Conservation (phyloP, 2,113 vertebrate species). For the Electrona antarctica region DNA sequence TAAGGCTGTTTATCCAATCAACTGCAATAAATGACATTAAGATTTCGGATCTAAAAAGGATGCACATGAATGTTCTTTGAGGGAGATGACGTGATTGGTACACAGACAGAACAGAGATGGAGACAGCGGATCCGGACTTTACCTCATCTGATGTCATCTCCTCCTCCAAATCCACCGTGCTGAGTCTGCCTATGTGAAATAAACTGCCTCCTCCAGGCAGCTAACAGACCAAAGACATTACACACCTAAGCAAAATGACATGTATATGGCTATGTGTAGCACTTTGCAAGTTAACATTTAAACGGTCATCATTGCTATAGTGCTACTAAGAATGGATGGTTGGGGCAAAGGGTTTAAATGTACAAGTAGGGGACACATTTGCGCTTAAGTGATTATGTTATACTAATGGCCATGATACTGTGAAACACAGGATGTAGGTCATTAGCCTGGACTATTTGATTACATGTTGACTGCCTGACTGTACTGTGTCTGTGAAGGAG, state of each 20-base stretch:
- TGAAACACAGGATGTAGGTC: neutral
- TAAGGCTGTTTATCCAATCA: neutral
- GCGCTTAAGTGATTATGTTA: neutral
- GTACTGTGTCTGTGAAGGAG: neutral
- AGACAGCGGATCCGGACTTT: conserved; percentile 41
- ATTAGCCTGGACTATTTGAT: neutral
- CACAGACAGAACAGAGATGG: conserved; percentile 21
- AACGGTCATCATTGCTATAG: no score
- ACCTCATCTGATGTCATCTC: conserved; percentile 80
- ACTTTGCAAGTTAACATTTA: conserved; percentile 10
- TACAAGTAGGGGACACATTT: neutral
- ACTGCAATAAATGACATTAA: neutral
- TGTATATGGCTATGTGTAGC: conserved; percentile 6
- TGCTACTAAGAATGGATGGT: neutral
- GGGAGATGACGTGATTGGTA: conserved; percentile 16
- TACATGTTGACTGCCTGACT: neutral
- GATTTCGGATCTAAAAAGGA: neutral
- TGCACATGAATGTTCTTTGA: neutral
- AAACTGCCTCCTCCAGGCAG: conserved; percentile 72
- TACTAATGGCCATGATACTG: neutral
- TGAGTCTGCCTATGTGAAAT: conserved; percentile 88
- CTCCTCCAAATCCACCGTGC: conserved; percentile 90
- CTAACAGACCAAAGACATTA: conserved; percentile 71
- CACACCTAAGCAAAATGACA: conserved; percentile 50
- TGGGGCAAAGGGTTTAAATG: neutral